A percentile compares a stretch with the other conserved stretches of the same genome.
Evolutionary conservation across 2,888 invertebrate species (phyloP).

Genomic region (Plagiodera versicolora): DNA sequence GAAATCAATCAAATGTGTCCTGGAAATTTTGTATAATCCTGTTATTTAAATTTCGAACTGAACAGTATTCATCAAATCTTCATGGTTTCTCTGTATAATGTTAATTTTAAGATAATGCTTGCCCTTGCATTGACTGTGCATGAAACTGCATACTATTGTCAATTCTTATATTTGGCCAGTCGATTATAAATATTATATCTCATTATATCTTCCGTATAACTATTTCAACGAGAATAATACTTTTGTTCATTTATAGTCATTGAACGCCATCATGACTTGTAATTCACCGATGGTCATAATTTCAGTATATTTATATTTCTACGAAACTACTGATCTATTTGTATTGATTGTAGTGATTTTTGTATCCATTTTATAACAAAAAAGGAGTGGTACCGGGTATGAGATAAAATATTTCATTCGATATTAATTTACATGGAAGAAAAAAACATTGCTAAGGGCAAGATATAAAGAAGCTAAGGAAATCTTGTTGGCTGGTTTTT

Average conservation of each 20-base stretch:
- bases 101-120: slow-evolving; percentile 28
- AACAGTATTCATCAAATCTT: slow-evolving; percentile 14
- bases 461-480: slow-evolving; percentile 5
- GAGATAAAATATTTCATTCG: background rate
- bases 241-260: too few species aligned
- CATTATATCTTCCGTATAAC: too few species aligned
- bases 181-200: background rate
- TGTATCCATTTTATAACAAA: too few species aligned
- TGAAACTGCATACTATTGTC: too few species aligned
- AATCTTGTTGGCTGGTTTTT: slow-evolving; percentile 35
- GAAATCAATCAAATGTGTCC: background rate
- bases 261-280: too few species aligned
- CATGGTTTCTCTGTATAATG: slow-evolving; percentile 16
- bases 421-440: background rate
- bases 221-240: too few species aligned
- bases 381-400: too few species aligned
- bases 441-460: background rate
- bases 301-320: too few species aligned
- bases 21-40: background rate
- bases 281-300: too few species aligned
- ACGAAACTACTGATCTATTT: too few species aligned
- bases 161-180: background rate
- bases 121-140: slow-evolving; percentile 15
- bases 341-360: too few species aligned
- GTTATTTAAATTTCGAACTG: background rate